Evolutionary conservation across 2,113 vertebrate species (phyloP), one percentile per base, ranked within the genome.

Genomic region (Plecturocebus donacophilus): DNA sequence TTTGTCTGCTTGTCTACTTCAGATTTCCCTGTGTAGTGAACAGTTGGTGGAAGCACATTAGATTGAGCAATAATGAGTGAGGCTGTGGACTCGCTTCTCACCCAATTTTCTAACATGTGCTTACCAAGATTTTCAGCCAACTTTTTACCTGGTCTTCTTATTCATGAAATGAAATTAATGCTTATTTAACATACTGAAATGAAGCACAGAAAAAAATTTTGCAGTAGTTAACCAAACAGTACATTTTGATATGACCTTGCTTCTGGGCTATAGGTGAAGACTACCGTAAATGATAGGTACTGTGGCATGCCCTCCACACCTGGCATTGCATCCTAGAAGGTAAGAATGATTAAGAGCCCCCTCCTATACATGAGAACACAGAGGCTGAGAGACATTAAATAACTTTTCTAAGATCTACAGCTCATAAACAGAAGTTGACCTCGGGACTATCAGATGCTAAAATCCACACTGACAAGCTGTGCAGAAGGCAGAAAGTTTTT

Each of bases 351-450:
- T 75, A 64, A 10, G 4, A 83, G 56, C 25, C n/a, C 23, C 19
- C 16, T 19, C 12, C 1, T 3, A 7, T 2, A 38, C 5, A 27
- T 8, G 32, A 71, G 42, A 64, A 79, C 54, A 58, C 1, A 0
- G 7, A 68, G 14, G 7, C 47, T 47, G 11, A 47, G 61, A 68
- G 23, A 14, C 3, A 1, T 35, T 82, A 70, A 87, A 25, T 77
- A 45, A 71, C 20, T 71, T 84, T 8, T 6, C 30, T 23, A 92
- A 88, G 23, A 61, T 38, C n/a, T 8, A 16, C 5, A 61, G 1
- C 14, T 88, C 77, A 68, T 71, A 35, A 80, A 45, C 73, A n/a
- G 25, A 86, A 75, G 5, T 42, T 73, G 27, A 88, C 35, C 5
- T 11, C 38, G 81, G 9, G 42, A 27, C 19, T 56, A 35, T 45